Conservation (phyloP, 2,797 vertebrate genomes). For the Falco columbarius region DNA sequence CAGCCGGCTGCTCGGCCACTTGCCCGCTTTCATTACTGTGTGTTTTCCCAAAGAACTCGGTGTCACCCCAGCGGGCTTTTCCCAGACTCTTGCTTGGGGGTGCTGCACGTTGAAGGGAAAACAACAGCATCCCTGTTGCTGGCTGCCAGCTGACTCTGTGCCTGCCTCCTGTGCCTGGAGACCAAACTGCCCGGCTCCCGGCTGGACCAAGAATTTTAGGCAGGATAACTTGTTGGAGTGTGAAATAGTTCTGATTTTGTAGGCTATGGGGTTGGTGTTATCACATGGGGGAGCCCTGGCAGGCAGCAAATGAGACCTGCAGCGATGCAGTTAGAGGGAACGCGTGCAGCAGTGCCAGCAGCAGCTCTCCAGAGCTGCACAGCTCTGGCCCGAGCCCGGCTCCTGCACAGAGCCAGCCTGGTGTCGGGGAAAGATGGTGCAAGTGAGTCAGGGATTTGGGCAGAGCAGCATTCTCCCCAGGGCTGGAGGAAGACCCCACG, state of each 20-base stretch:
- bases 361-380: background rate
- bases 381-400: background rate
- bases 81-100: background rate
- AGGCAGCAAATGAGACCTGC: background rate
- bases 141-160: background rate
- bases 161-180: background rate
- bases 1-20: accelerated
- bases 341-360: accelerated
- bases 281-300: background rate
- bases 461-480: accelerated
- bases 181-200: background rate
- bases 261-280: background rate
- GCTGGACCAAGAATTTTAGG: accelerated
- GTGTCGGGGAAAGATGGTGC: background rate
- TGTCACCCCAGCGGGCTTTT: background rate
- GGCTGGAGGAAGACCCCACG: background rate
- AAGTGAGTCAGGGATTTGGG: background rate
- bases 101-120: background rate
- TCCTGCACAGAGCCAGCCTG: background rate
- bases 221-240: background rate
- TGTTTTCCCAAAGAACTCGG: background rate
- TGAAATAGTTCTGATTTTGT: background rate
- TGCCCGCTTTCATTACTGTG: accelerated
- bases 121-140: background rate
- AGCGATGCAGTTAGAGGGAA: background rate